These are phyloP conservation scores for Fukomys damarensis DNA, from an alignment of 2,113 vertebrate genomes.

Conservation along the genomic window DNA sequence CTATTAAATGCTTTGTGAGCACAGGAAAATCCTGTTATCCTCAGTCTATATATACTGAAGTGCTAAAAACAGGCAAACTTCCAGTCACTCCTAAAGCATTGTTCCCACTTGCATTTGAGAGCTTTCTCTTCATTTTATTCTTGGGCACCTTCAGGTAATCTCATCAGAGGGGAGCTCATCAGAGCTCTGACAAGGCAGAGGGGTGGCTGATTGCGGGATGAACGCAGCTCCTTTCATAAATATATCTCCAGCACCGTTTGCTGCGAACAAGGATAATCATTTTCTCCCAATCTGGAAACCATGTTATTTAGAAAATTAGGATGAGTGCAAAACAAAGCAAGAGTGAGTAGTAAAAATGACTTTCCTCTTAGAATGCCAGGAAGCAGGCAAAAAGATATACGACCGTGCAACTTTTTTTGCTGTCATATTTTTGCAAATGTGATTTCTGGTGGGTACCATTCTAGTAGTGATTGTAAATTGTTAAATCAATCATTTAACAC, in stretches of 20 bases:
- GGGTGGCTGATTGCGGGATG: neutral
- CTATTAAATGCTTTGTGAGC: constrained; percentile 71
- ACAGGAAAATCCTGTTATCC: constrained; percentile 61
- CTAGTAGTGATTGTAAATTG: neutral
- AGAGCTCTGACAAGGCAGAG: neutral
- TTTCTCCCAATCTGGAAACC: constrained; percentile 44
- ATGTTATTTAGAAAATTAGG: constrained; percentile 66
- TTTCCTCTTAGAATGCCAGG: constrained; percentile 29
- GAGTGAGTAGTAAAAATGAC: neutral
- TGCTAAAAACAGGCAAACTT: neutral
- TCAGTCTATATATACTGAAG: neutral
- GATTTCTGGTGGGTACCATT: neutral
- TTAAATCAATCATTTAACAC: constrained; percentile 44
- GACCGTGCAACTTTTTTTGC: neutral
- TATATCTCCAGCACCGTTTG: neutral
- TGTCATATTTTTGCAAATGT: neutral
- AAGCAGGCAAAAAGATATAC: neutral
- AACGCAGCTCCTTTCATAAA: neutral
- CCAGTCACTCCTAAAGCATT: neutral
- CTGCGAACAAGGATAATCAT: constrained; percentile 41
- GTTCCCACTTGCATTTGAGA: neutral
- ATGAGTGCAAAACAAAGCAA: constrained; percentile 53
- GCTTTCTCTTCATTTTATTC: neutral
- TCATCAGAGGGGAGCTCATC: neutral
- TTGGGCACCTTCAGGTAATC: neutral